These are phyloP conservation scores for Clivina fossor DNA, from an alignment of 2,888 invertebrate species.

Conservation along the genomic window DNA sequence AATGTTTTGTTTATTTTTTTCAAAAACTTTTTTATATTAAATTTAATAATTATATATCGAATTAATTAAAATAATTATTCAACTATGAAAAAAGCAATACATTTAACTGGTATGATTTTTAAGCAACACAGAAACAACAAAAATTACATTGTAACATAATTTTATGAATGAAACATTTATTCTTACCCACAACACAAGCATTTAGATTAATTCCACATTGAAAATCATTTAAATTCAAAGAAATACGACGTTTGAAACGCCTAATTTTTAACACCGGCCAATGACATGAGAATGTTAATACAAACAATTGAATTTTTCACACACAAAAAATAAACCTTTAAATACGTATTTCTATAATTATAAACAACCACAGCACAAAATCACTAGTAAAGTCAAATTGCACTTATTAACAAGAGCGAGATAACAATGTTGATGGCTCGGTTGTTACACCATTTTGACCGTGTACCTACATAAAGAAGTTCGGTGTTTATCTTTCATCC, in stretches of 20 bases:
- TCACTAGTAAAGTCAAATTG: slow-evolving; percentile 16
- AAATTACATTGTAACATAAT: neutral
- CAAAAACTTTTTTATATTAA: no score
- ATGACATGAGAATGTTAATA: slow-evolving; percentile 18
- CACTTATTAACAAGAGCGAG: slow-evolving; percentile 22
- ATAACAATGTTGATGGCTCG: slow-evolving; percentile 26
- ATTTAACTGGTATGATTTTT: no score
- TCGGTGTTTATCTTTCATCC: slow-evolving; percentile 30
- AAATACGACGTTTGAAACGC: slow-evolving; percentile 18
- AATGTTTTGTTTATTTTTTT: no score
- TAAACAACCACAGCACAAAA: slow-evolving; percentile 6
- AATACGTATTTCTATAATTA: slow-evolving; percentile 7
- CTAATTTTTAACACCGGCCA: slow-evolving; percentile 14
- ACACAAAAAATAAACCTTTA: slow-evolving; percentile 9
- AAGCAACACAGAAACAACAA: neutral
- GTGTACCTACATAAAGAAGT: slow-evolving; percentile 29
- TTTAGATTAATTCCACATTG: slow-evolving; percentile 5
- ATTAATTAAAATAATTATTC: no score
- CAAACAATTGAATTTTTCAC: slow-evolving; percentile 16
- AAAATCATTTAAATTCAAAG: slow-evolving; percentile 15
- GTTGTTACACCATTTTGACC: slow-evolving; percentile 32
- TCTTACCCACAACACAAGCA: slow-evolving; percentile 14
- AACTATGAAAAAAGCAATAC: no score
- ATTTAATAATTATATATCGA: no score
- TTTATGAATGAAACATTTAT: slow-evolving; percentile 15